Conservation (phyloP, 1,140 invertebrate genomes). For the Heliothis subflexa region DNA sequence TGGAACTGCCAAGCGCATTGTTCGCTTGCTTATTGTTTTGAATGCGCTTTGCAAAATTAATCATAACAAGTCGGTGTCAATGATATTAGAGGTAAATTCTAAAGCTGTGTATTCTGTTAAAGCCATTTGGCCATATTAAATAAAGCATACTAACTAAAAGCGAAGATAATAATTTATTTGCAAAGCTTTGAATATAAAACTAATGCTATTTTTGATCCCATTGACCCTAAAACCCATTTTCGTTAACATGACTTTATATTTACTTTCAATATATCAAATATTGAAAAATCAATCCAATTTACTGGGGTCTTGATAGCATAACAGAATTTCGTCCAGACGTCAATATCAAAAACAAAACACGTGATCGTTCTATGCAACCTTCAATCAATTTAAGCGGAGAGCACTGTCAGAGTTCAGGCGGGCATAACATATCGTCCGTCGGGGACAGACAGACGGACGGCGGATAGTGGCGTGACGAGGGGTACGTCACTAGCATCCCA, state of each 20-base stretch:
- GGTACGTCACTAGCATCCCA: slow-evolving; percentile 52
- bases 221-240: too few species aligned
- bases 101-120: neutral
- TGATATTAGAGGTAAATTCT: neutral
- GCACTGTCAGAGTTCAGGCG: slow-evolving; percentile 60
- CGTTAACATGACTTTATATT: too few species aligned
- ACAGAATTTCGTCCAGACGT: neutral
- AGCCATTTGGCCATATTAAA: too few species aligned
- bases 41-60: slow-evolving; percentile 11
- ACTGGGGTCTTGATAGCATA: neutral
- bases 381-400: slow-evolving; percentile 55
- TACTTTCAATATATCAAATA: too few species aligned
- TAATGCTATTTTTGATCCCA: too few species aligned
- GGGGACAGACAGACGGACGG: slow-evolving; percentile 53
- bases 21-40: slow-evolving; percentile 28
- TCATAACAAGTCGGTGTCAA: neutral
- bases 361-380: slow-evolving; percentile 47
- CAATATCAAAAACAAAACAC: slow-evolving; percentile 34
- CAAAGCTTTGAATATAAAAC: too few species aligned
- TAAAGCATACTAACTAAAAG: too few species aligned
- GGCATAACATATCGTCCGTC: slow-evolving; percentile 63
- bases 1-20: slow-evolving; percentile 48
- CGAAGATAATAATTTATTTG: too few species aligned
- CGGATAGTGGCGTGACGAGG: slow-evolving; percentile 49
- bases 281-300: neutral